Conservation (phyloP, 2,797 vertebrate genomes). For the Peromyscus aztecus region DNA sequence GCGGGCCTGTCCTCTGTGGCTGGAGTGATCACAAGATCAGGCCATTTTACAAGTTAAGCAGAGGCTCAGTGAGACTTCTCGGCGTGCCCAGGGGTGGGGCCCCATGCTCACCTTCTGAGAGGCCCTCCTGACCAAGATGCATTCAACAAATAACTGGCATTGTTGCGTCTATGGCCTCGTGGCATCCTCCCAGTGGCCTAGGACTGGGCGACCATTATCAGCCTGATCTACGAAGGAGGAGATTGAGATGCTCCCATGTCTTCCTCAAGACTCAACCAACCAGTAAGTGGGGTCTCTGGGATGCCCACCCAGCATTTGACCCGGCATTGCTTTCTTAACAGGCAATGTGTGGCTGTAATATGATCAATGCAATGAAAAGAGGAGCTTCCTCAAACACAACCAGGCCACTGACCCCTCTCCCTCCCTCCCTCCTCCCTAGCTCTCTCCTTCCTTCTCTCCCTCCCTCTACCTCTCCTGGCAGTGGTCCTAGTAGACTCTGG, state of each 20-base stretch:
- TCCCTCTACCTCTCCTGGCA: not conserved
- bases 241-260: not conserved
- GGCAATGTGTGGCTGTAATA: not conserved
- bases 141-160: not conserved
- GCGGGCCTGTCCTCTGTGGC: not conserved
- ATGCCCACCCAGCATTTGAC: not conserved
- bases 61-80: not conserved
- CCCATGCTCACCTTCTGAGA: not conserved
- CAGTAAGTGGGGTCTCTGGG: not conserved
- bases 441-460: rapidly evolving
- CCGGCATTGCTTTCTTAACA: not conserved
- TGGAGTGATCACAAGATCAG: not conserved
- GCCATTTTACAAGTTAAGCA: not conserved
- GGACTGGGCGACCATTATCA: not conserved
- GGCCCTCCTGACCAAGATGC: not conserved
- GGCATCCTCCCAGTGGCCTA: not conserved
- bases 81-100: no score
- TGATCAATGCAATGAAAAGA: not conserved
- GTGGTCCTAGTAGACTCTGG: not conserved
- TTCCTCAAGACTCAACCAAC: not conserved
- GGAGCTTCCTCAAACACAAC: not conserved
- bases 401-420: not conserved
- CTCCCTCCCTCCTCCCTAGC: rapidly evolving
- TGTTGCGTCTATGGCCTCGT: not conserved
- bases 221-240: not conserved